Conservation (phyloP, 1,140 invertebrate species). For the Solen grandis region DNA sequence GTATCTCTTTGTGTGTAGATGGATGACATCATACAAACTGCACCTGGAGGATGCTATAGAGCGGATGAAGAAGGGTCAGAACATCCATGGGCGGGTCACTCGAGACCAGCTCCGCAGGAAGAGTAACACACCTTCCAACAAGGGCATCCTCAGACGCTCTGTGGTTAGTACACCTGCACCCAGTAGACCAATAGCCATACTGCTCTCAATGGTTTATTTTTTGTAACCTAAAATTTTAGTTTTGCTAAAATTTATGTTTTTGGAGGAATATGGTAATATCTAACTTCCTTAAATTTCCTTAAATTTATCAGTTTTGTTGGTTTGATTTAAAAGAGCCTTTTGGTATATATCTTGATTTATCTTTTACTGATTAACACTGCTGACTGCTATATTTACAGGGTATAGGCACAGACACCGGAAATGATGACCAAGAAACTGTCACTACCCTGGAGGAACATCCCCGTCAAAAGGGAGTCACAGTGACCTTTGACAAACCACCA, state of each 20-base stretch:
- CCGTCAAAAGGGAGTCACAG: constrained; percentile 58
- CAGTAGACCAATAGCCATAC: too few relatives aligned
- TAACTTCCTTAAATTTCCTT: neutral
- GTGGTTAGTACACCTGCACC: constrained; percentile 21
- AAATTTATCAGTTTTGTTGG: too few relatives aligned
- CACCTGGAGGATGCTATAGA: constrained; percentile 77
- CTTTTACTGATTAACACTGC: too few relatives aligned
- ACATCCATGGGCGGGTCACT: constrained; percentile 71
- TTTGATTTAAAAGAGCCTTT: too few relatives aligned
- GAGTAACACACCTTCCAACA: constrained; percentile 16
- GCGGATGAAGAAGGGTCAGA: constrained; percentile 75
- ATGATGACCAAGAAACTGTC: constrained; percentile 58
- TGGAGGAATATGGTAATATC: too few relatives aligned
- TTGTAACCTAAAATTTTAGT: too few relatives aligned
- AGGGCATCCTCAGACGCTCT: constrained; percentile 57
- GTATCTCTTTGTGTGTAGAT: constrained; percentile 63
- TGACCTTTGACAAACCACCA: constrained; percentile 73
- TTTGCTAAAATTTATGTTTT: too few relatives aligned
- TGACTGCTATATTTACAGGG: constrained; percentile 28
- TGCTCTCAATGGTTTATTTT: too few relatives aligned
- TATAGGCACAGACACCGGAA: constrained; percentile 21
- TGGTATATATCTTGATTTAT: too few relatives aligned
- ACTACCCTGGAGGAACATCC: constrained; percentile 51
- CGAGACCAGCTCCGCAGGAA: constrained; percentile 46
- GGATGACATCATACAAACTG: constrained; percentile 78